A percentile compares a stretch with the other conserved stretches of the same genome.
Conservation (phyloP, 1,140 invertebrate genomes). For the Musca vetustissima region DNA sequence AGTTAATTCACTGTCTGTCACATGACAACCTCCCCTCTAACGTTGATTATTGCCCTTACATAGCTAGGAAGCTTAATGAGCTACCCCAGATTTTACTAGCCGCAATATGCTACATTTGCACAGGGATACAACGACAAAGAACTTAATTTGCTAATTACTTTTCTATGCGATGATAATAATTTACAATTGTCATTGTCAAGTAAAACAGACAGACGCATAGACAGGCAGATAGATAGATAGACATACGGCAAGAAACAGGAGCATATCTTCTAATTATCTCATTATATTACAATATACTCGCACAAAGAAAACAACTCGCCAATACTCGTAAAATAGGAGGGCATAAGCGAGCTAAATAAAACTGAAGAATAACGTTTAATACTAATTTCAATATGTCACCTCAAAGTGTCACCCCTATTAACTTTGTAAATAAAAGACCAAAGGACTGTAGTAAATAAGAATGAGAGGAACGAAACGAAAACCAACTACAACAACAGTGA, state of each 20-base stretch:
- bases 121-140: neutral
- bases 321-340: neutral
- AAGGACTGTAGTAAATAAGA: neutral
- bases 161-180: conserved; percentile 15
- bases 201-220: conserved; percentile 7
- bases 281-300: conserved; percentile 8
- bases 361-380: conserved; percentile 2
- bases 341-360: neutral
- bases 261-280: conserved; percentile 7
- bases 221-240: neutral
- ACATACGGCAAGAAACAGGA: neutral
- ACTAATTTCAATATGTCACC: conserved; percentile 24
- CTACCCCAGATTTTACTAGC: neutral
- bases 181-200: conserved; percentile 15
- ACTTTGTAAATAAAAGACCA: neutral
- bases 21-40: too few species aligned
- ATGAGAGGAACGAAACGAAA: too few species aligned
- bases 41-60: too few species aligned
- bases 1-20: too few species aligned
- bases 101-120: neutral
- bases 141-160: conserved; percentile 20
- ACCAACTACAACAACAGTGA: too few species aligned
- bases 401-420: conserved; percentile 23
- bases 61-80: too few species aligned
- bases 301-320: neutral